Evolutionary conservation across 2,797 vertebrate species (phyloP), one percentile per base, ranked within the genome.

Genomic region (Cheirogaleus major): DNA sequence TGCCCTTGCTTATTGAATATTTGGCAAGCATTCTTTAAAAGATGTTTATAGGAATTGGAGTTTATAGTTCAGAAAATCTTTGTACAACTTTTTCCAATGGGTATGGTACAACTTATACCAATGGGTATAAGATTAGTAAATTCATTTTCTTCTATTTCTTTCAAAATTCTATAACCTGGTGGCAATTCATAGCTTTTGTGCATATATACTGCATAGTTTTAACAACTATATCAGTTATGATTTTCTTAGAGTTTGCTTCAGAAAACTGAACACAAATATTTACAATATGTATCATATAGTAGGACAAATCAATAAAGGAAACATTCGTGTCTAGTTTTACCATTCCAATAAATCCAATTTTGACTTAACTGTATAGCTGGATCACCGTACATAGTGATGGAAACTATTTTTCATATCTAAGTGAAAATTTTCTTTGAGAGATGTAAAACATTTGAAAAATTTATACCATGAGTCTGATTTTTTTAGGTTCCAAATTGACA

Each of bases 1-100:
- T 97, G 3, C n/a, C 27, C 80, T 86, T 96, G 72, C 55, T 76
- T 52, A 83, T 25, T 93, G 41, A 87, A 61, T 87, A 84, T 73
- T 85, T 95, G 30, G 67, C 20, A 83, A 50, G 2, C 1, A 30
- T 9, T 87, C n/a, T 32, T 65, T 65, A 65, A n/a, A 65, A 65
- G 32, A 73, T 45, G 7, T 38, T 72, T 79, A 11, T 27, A 52
- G 22, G 10, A 85, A 76, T 84, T 72, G 13, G 32, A 59, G 25
- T 25, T 94, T 75, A 22, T 85, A 69, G 30, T 69, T 89, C 25
- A 87, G 81, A 48, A 92, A 92, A 87, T 57, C 65, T 85, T 92
- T 89, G 4, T 57, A 67, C 15, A 95, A 20, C 9, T 86, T 48
- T 96, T 80, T 45, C 12, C 38, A 38, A 38, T 38, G 38, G 38